phyloP scores from a whole-genome alignment of 2,888 invertebrate genomes.

The Caenorhabditis virilis region DNA sequence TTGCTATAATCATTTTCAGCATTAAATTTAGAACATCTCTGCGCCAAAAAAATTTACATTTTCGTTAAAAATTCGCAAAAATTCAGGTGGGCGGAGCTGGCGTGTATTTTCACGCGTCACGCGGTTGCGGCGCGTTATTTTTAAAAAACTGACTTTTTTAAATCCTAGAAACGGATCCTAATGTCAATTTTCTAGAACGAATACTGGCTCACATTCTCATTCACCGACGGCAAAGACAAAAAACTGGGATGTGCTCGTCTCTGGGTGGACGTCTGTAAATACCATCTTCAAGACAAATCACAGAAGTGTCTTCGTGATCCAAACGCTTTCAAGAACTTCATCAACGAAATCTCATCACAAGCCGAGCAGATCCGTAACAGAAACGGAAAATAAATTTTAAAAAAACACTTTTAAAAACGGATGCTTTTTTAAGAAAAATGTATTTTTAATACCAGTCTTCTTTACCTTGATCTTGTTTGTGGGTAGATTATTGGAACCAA shows the following conservation, averaged over 20 bases:
- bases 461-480: conserved; percentile 6
- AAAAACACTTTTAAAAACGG: background rate
- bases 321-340: conserved; percentile 68
- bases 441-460: no score
- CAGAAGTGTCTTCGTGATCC: conserved; percentile 68
- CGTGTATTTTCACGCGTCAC: no score
- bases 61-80: no score
- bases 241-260: conserved; percentile 66
- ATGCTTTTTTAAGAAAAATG: no score
- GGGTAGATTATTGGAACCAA: conserved; percentile 7
- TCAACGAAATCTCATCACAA: conserved; percentile 67
- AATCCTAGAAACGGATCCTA: no score
- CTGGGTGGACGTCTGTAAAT: conserved; percentile 68
- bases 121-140: no score
- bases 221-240: conserved; percentile 67
- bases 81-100: no score
- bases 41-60: no score
- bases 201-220: conserved; percentile 69
- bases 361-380: conserved; percentile 66
- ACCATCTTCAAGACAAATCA: conserved; percentile 61
- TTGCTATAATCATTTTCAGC: no score
- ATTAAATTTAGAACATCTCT: no score
- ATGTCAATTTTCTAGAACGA: conserved; percentile 63
- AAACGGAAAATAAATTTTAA: conserved; percentile 28
- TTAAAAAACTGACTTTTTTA: no score